Base-by-base conservation (phyloP, 2,797 vertebrate genomes). In the Cuculus canorus region DNA sequence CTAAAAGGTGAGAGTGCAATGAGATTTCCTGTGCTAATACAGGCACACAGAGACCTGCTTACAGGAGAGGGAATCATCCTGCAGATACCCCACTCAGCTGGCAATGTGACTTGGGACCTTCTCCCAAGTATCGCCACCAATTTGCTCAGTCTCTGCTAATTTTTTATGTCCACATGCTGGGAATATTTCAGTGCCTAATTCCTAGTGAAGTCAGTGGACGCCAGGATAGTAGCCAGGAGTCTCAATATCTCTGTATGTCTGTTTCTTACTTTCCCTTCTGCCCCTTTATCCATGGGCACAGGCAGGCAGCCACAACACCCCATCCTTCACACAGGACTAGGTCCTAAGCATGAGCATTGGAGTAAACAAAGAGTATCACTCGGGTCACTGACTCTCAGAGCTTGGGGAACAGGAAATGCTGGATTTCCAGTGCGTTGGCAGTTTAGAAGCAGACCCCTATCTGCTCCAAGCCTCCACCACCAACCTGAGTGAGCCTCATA, bases 331-430 rank as follows among this genome's bases (percentile, higher is more conserved):
- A 4, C 23, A 17, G 30, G 17, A 30, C 23, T 65, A n/a, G 22
- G 28, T 86, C 22, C 30, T 33, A 0, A 1, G 19, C 59, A 63
- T 5, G 3, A 39, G 6, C 13, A 1, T 3, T 11, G 24, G 13
- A 4, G 10, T 43, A 47, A 56, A 39, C 54, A 52, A 54, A 33
- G 24, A 30, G 5, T 4, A 2, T 24, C 37, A 6, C 39, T 56
- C 28, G 30, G 23, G 28, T 5, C 35, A n/a, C 25, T 2, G 4
- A 27, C 2, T 3, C 18, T 13, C 47, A 45, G 25, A 69, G 21
- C 13, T 27, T 15, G 11, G 33, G 35, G 25, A 79, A 22, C 0
- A 16, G 32, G 39, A 65, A 84, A 76, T 2, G 2, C 7, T 81
- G 32, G 5, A 75, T 81, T 84, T 65, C 56, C 37, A 75, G 9